These are phyloP conservation scores for Euzetes globulus DNA, from an alignment of 2,888 invertebrate genomes.

Conservation along the genomic window DNA sequence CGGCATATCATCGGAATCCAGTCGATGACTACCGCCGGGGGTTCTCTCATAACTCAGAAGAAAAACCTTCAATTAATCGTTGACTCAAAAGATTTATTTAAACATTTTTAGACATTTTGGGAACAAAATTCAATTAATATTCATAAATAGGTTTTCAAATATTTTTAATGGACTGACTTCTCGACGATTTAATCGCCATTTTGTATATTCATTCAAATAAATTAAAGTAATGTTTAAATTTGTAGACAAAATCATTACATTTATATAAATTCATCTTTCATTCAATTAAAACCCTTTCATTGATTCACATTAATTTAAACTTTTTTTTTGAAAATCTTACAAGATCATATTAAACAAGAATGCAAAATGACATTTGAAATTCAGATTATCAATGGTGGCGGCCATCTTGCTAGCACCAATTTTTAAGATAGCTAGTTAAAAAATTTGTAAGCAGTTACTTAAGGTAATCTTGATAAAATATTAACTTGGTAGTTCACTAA, in stretches of 20 bases:
- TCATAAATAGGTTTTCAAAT: neutral
- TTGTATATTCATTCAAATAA: neutral
- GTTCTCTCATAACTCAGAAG: neutral
- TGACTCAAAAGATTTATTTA: neutral
- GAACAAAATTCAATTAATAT: neutral
- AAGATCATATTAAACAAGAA: no score
- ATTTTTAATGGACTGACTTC: no score
- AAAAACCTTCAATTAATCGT: neutral
- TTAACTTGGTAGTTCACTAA: no score
- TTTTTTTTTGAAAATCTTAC: no score
- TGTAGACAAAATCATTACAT: neutral
- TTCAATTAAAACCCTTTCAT: no score
- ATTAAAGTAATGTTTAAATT: neutral
- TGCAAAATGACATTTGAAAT: no score
- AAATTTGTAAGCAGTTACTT: no score
- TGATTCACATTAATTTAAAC: no score
- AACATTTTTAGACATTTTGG: neutral
- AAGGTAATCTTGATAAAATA: no score
- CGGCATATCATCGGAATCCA: neutral
- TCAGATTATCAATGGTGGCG: no score
- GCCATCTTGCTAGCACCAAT: no score
- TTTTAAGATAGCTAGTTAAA: no score
- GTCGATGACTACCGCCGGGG: neutral
- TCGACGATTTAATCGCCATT: neutral
- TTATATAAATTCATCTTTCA: neutral